Evolutionary conservation across 2,797 vertebrate species (phyloP), one percentile per base, ranked within the genome.

Genomic region (Microcaecilia unicolor): DNA sequence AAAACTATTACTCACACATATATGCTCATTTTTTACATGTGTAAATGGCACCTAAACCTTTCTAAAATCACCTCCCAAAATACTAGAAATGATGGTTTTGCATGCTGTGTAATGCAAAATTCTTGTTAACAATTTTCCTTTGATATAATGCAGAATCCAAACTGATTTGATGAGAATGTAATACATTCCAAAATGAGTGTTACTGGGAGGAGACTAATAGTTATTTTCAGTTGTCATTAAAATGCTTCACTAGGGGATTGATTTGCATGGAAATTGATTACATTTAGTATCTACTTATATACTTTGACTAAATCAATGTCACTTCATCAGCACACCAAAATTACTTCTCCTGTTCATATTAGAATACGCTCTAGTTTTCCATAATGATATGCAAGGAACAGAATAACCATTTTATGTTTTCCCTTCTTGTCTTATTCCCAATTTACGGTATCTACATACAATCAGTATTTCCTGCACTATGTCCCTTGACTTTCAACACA

Each of bases 221-320:
- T 42, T 64, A 20, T 51, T 62, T 52, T 46, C 37, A 36, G 30
- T 26, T 61, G 25, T 43, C 39, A 44, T 29, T 67, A 61, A 56
- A 58, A 56, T 49, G 34, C 41, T 44, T 39, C 32, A 37, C 21
- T 18, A 17, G 15, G 40, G 35, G 21, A 37, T 39, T 67, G 34
- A 67, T 71, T 69, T 74, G 42, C 55, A 48, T 69, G 55, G 57
- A 51, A 52, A 19, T 26, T 60, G 55, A 59, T 62, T 72, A 53
- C 41, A 66, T 64, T 64, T 60, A 57, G 22, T 64, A 55, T 39
- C 51, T 45, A 31, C 23, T 70, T 31, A 21, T 40, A 7, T 25
- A 42, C 41, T 40, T 37, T 15, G 34, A 22, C 15, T 53, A 54
- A 67, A 66, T 73, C 49, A 62, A 28, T 45, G 58, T 42, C 19